These are phyloP conservation scores for Mythimna loreyi DNA, from an alignment of 2,888 invertebrate species.

Conservation along the genomic window DNA sequence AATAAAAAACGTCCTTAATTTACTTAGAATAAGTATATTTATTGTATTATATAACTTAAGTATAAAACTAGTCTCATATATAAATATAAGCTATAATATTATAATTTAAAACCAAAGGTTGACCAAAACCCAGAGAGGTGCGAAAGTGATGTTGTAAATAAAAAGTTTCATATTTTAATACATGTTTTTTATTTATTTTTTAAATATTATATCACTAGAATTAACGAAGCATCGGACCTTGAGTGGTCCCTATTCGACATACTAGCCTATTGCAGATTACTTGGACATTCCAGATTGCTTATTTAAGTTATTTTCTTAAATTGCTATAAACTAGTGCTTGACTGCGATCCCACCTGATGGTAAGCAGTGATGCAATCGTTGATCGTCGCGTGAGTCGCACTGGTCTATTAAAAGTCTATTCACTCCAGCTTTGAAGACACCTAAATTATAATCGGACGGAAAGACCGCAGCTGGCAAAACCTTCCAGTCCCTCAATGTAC, in stretches of 20 bases:
- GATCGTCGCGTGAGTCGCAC: no score
- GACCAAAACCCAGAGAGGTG: constrained; percentile 37
- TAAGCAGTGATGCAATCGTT: no score
- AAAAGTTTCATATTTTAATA: constrained; percentile 55
- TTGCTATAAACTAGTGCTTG: no score
- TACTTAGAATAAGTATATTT: constrained; percentile 42
- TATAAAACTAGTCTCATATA: constrained; percentile 33
- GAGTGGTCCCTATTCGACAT: background rate
- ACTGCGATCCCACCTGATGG: no score
- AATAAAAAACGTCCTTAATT: constrained; percentile 13
- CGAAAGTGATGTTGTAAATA: constrained; percentile 48
- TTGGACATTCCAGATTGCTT: background rate
- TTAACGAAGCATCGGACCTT: no score
- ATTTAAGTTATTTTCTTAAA: no score
- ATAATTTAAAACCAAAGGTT: constrained; percentile 32
- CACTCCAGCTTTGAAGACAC: no score
- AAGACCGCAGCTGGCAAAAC: no score
- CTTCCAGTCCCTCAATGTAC: no score
- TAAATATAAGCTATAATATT: constrained; percentile 25
- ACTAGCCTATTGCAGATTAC: no score
- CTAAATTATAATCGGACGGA: no score
- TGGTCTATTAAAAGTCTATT: no score
- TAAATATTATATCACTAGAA: background rate
- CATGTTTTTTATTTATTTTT: constrained; percentile 20
- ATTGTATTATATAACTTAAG: constrained; percentile 29